Evolutionary conservation across 1,140 invertebrate genomes (phyloP).

Genomic region (Saccostrea echinata): DNA sequence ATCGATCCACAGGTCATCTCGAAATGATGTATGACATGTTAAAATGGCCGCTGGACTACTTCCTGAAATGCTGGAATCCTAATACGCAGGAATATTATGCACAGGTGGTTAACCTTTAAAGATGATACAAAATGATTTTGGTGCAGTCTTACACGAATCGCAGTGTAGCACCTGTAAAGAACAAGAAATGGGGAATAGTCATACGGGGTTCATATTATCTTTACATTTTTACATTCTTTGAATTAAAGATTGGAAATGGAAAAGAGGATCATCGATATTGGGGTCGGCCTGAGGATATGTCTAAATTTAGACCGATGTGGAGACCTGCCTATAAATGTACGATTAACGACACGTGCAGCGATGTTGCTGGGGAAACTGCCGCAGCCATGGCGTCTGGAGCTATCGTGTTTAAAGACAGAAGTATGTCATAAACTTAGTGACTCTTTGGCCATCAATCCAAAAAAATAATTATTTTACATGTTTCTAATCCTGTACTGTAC

Average conservation of each 20-base stretch:
- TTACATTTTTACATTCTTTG: too few species aligned
- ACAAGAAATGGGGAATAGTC: too few species aligned
- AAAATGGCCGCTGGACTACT: conserved; percentile 84
- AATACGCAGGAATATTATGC: conserved; percentile 56
- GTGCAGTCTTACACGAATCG: too few species aligned
- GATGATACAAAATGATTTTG: too few species aligned
- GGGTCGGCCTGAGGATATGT: conserved; percentile 65
- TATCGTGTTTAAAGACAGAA: conserved; percentile 34
- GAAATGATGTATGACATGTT: conserved; percentile 78
- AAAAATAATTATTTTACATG: too few species aligned
- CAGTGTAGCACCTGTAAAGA: too few species aligned
- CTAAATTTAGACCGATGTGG: conserved; percentile 48
- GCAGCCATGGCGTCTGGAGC: conserved; percentile 44
- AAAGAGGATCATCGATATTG: conserved; percentile 61
- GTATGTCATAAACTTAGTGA: not conserved
- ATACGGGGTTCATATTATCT: too few species aligned
- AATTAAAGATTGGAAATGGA: conserved; percentile 70
- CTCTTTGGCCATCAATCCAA: too few species aligned
- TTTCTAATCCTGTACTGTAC: too few species aligned
- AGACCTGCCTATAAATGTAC: conserved; percentile 56
- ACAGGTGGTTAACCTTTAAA: conserved; percentile 51
- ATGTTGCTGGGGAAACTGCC: conserved; percentile 54
- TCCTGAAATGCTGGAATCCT: conserved; percentile 81
- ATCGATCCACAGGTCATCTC: conserved; percentile 78
- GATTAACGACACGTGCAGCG: conserved; percentile 41